phyloP scores from a whole-genome alignment of 2,113 vertebrate genomes.

The Copsychus sechellarum region DNA sequence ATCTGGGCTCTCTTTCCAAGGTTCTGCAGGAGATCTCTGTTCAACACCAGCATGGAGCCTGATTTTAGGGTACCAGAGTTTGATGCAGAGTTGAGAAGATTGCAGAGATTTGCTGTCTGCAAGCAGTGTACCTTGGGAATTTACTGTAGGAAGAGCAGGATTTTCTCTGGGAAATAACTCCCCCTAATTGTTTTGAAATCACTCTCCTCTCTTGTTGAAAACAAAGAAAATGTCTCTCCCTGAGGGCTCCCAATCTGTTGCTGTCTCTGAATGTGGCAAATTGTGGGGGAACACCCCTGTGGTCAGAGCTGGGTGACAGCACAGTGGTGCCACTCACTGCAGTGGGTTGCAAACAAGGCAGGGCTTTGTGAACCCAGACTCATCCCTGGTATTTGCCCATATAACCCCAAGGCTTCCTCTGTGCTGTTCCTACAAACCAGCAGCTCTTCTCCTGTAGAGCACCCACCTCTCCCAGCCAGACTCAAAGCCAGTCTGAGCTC shows the following conservation, averaged over 20 bases:
- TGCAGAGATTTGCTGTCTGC: not conserved
- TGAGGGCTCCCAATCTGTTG: not conserved
- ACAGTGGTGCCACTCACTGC: not conserved
- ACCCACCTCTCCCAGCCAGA: not conserved
- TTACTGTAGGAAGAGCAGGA: not conserved
- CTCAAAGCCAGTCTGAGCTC: not conserved
- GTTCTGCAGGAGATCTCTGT: not conserved
- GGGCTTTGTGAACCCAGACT: not conserved
- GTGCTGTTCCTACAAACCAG: not conserved
- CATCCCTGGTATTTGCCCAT: not conserved
- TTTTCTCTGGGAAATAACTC: not conserved
- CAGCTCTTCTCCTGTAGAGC: not conserved
- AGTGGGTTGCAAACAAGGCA: rapidly evolving
- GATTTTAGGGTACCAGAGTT: not conserved
- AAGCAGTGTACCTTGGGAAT: not conserved
- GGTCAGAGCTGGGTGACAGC: not conserved
- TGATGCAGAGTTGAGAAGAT: not conserved
- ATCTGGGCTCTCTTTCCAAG: not conserved
- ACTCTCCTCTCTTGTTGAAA: not conserved
- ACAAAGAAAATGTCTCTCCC: not conserved
- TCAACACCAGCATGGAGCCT: not conserved
- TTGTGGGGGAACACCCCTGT: not conserved
- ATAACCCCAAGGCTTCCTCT: not conserved
- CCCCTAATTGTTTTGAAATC: not conserved
- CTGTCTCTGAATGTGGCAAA: not conserved